Evolutionary conservation across 2,113 vertebrate species (phyloP).

Genomic region (Danio rerio): GRCz12tu NC_133180.1:68454001-68454500

Average conservation of each 20-base stretch:
- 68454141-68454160: too few relatives aligned
- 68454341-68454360: conserved; percentile 37
- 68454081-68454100: too few relatives aligned
- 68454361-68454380: not conserved
- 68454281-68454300: conserved; percentile 96
- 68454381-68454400: not conserved
- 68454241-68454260: conserved; percentile 93
- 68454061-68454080: too few relatives aligned
- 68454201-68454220: conserved; percentile 89
- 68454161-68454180: not conserved
- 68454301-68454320: conserved; percentile 98
- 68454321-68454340: conserved; percentile 82
- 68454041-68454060: too few relatives aligned
- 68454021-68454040: too few relatives aligned
- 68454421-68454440: conserved; percentile 48
- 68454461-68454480: conserved; percentile 42
- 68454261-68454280: conserved; percentile 97
- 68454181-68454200: conserved; percentile 25
- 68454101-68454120: too few relatives aligned
- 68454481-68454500: conserved; percentile 31
- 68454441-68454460: conserved; percentile 6
- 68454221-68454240: conserved; percentile 98
- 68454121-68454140: too few relatives aligned
- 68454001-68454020: too few relatives aligned
- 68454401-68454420: not conserved